These are phyloP conservation scores for Oxyscelio sp. DNA, from an alignment of 2,888 invertebrate species.

Conservation along the genomic window DNA sequence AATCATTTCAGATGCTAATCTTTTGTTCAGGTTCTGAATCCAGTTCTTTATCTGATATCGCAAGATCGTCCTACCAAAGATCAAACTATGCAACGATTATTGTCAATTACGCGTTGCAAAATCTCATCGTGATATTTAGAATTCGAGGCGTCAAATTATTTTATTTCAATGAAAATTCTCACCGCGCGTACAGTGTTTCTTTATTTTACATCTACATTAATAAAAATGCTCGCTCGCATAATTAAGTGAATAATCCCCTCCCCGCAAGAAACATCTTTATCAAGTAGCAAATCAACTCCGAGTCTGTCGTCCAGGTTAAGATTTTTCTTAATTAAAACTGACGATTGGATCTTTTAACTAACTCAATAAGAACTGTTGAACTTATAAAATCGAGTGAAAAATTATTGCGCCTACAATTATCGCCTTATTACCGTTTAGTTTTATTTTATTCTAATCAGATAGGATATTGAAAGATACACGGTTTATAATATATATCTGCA, in stretches of 20 bases:
- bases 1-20: not conserved
- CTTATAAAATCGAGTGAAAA: constrained; percentile 39
- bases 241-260: too few species aligned
- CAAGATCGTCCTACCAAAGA: too few species aligned
- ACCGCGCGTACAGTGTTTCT: too few species aligned
- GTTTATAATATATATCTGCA: constrained; percentile 53
- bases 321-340: too few species aligned
- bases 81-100: not conserved
- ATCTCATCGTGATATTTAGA: not conserved
- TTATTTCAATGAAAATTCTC: too few species aligned
- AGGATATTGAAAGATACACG: constrained; percentile 61
- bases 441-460: constrained; percentile 61
- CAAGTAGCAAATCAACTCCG: too few species aligned
- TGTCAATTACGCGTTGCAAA: not conserved
- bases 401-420: constrained; percentile 23
- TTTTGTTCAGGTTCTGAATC: not conserved
- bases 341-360: too few species aligned
- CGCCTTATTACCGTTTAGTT: constrained; percentile 43
- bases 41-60: not conserved
- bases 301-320: too few species aligned
- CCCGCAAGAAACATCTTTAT: too few species aligned
- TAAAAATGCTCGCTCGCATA: too few species aligned
- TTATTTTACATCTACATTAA: too few species aligned
- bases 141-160: not conserved
- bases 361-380: constrained; percentile 26